Evolutionary conservation across 2,888 invertebrate genomes (phyloP).

Genomic region (Plemyria rubiginata): DNA sequence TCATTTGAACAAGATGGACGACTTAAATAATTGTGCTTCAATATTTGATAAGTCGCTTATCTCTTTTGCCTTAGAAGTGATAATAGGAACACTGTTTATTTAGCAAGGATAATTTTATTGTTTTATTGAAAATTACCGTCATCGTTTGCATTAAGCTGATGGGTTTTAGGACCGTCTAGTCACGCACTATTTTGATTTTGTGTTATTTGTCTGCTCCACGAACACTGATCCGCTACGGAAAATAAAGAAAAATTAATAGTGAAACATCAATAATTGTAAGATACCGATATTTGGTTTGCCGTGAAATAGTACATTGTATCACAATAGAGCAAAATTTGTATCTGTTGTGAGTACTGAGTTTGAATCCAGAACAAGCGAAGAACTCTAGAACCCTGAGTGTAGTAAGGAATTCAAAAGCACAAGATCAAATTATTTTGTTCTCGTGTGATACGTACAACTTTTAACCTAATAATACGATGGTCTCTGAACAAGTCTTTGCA

Average conservation of each 20-base stretch:
- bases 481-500: no score
- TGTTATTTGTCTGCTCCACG: constrained; percentile 34
- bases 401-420: no score
- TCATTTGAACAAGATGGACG: no score
- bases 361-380: no score
- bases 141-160: constrained; percentile 46
- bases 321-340: no score
- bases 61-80: constrained; percentile 39
- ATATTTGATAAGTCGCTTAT: constrained; percentile 15
- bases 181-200: constrained; percentile 28
- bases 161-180: constrained; percentile 47
- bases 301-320: no score
- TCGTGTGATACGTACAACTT: no score
- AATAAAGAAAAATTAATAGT: constrained; percentile 11
- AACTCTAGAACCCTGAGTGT: no score
- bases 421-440: no score
- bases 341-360: no score
- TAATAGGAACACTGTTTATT: constrained; percentile 49
- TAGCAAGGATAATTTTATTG: constrained; percentile 57
- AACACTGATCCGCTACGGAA: constrained; percentile 33
- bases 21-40: not conserved
- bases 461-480: no score
- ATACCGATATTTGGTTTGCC: not conserved
- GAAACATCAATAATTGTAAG: not conserved
- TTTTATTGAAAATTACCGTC: constrained; percentile 49